These are phyloP conservation scores for Paradisaea rubra DNA, from an alignment of 2,113 vertebrate genomes.

Conservation along the genomic window DNA sequence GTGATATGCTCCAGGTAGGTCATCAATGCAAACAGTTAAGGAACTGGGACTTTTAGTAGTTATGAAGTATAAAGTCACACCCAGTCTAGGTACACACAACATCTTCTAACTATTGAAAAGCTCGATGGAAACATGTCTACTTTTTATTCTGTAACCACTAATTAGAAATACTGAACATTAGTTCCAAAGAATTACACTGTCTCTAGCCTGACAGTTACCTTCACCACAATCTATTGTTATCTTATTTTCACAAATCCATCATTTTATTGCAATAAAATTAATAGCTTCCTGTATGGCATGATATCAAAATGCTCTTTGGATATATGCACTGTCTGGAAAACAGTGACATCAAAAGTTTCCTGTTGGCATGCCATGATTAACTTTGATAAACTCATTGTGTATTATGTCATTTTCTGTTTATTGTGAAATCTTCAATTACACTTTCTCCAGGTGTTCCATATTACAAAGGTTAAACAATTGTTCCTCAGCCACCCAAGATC, in stretches of 20 bases:
- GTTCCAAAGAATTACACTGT: background rate
- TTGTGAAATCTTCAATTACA: background rate
- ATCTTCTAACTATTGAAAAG: background rate
- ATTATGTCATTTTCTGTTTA: constrained; percentile 16
- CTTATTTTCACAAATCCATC: background rate
- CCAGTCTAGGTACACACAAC: background rate
- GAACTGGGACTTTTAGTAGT: background rate
- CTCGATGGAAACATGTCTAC: background rate
- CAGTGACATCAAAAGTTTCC: background rate
- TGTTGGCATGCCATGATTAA: background rate
- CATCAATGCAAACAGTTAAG: background rate
- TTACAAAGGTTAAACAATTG: background rate
- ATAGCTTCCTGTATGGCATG: background rate
- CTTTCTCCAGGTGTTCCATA: constrained; percentile 26
- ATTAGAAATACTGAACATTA: background rate
- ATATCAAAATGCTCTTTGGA: background rate
- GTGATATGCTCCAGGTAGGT: background rate
- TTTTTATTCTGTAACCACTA: background rate
- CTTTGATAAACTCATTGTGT: background rate
- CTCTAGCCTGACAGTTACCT: background rate
- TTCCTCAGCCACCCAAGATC: background rate
- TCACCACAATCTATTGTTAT: background rate
- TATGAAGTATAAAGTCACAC: background rate
- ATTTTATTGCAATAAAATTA: background rate
- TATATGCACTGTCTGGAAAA: background rate